Conservation (phyloP, 1,140 invertebrate genomes). For the Drosophila athabasca region DNA sequence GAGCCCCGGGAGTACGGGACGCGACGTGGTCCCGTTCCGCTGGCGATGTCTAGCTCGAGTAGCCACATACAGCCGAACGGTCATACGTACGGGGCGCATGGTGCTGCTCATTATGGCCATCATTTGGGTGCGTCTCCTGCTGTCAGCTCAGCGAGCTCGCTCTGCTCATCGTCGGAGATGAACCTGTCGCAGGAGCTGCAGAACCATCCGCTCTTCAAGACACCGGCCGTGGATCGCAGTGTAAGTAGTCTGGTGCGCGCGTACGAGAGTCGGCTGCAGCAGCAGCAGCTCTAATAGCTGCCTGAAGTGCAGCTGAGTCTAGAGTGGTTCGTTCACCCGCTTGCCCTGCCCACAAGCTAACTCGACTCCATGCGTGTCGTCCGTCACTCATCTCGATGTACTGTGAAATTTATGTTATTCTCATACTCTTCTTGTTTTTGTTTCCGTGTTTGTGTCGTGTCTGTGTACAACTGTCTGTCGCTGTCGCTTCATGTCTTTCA, state of each 20-base stretch:
- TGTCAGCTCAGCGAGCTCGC: conserved; percentile 80
- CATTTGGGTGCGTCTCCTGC: conserved; percentile 78
- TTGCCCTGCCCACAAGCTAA: conserved; percentile 53
- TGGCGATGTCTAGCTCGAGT: conserved; percentile 82
- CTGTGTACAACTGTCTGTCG: conserved; percentile 45
- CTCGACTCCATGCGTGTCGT: conserved; percentile 36
- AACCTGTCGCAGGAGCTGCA: conserved; percentile 83
- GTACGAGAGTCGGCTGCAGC: conserved; percentile 59
- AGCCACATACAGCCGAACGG: conserved; percentile 79
- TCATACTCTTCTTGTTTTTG: conserved; percentile 70
- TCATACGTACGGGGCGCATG: conserved; percentile 52
- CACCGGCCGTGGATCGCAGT: conserved; percentile 79
- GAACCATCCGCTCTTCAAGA: conserved; percentile 83
- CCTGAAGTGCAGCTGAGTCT: conserved; percentile 3
- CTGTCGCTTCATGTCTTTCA: conserved; percentile 52
- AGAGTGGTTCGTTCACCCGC: conserved; percentile 22
- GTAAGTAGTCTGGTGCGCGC: conserved; percentile 76
- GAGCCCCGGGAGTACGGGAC: conserved; percentile 23
- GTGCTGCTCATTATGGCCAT: conserved; percentile 69
- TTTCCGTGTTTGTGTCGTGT: conserved; percentile 57
- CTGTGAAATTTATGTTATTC: conserved; percentile 70
- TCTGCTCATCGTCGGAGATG: conserved; percentile 82
- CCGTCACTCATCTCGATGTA: conserved; percentile 49
- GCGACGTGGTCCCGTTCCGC: conserved; percentile 63
- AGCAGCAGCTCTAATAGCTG: conserved; percentile 23